These are phyloP conservation scores for Procambarus virginalis DNA, from an alignment of 1,140 invertebrate species.

Conservation along the genomic window DNA sequence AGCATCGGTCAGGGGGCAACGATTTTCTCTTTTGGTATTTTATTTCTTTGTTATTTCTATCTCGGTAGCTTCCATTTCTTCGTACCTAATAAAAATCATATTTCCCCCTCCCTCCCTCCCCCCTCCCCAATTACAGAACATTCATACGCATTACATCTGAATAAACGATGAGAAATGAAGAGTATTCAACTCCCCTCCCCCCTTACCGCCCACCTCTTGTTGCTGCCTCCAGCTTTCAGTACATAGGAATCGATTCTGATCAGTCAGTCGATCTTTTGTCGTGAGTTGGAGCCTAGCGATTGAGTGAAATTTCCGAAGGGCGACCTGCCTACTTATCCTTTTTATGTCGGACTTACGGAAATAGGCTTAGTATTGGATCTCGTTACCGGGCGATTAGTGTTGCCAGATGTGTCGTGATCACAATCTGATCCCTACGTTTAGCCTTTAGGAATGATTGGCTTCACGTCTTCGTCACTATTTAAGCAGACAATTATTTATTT, in stretches of 20 bases:
- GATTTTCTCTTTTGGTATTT: not conserved
- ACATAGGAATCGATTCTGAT: not conserved
- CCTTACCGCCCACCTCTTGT: too few relatives aligned
- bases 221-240: too few relatives aligned
- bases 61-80: too few relatives aligned
- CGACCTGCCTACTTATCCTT: slow-evolving; percentile 29
- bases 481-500: too few relatives aligned
- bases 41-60: not conserved
- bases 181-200: too few relatives aligned
- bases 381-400: slow-evolving; percentile 9
- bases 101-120: too few relatives aligned
- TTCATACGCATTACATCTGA: too few relatives aligned
- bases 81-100: not conserved
- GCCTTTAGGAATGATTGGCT: not conserved
- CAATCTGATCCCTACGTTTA: not conserved
- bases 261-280: slow-evolving; percentile 12
- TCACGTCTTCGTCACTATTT: not conserved
- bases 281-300: not conserved
- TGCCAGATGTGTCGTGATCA: not conserved
- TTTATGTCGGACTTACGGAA: slow-evolving; percentile 26
- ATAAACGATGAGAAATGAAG: too few relatives aligned
- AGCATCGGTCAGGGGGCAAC: not conserved
- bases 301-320: slow-evolving; percentile 9
- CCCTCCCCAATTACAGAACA: too few relatives aligned
- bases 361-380: slow-evolving; percentile 11